Base-by-base conservation (phyloP, 2,113 vertebrate genomes). In the Felis chaus region DNA sequence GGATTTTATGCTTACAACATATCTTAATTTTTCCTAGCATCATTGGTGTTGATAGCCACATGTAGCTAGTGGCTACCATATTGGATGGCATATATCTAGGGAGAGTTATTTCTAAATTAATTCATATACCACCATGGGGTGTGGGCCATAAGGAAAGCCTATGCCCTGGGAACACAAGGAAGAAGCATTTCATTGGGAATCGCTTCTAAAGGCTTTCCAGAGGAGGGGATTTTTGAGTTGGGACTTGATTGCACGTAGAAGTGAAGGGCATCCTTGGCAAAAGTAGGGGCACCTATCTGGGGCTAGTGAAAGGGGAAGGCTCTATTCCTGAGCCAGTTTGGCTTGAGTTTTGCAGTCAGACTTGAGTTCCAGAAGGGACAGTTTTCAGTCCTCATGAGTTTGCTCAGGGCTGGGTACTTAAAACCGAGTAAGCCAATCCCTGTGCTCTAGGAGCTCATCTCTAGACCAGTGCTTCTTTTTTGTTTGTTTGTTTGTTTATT, bases 41-140 rank as follows among this genome's bases (percentile, higher is more conserved):
- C 10, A 0, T 27, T 19, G 41, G 71, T 9, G 27, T 45, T 31
- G 13, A 0, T 12, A 36, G 57, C 8, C 15, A 19, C 5, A 11
- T 50, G 63, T 61, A 63, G 21, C 33, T 45, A 18, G 45, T 45
- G 66, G 66, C 18, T 27, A 19, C 89, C 12, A 2, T 61, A n/a
- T 3, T 50, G 68, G 68, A 63, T 0, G 9, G 68, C 10, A 13
- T 12, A 5, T 63, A 27, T n/a, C n/a, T 23, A 13, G 25, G 48
- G 50, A n/a, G 36, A 94, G 78, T 11, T 19, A 18, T 14, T 80
- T 73, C 85, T 91, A 81, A 82, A 13, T 0, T 3, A 23, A 80
- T 65, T 29, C 6, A 0, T 63, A 25, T 3, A 19, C 78, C 57
- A 4, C 6, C 48, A 16, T n/a, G 55, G n/a, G 50, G 45, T 39